Evolutionary conservation across 1,140 invertebrate species (phyloP), one percentile per base, ranked within the genome.

Genomic region (Sipha flava): DNA sequence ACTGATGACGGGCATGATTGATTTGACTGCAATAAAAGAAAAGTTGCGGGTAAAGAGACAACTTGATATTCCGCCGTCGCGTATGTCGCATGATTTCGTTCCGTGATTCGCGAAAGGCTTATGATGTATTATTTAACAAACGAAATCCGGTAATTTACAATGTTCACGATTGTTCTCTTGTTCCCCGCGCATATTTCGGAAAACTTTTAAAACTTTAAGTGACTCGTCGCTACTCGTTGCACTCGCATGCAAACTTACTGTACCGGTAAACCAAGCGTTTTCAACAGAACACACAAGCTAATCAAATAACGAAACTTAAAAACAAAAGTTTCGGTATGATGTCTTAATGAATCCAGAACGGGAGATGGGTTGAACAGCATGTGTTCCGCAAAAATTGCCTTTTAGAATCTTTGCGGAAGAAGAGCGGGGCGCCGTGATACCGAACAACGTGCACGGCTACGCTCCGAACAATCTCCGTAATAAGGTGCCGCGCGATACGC

Each of bases 271-370:
- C 34, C n/a, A 21, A 21, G 34, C 62, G 5, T 40, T 66, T 66
- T 66, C 12, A 18, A 23, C 34, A 21, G n/a, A 66, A 66, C 34
- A 66, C 34, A 18, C 4, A 21, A 23, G 23, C 34, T 66, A 66
- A 66, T 66, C 62, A 66, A 66, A 66, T 66, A 66, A 66, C 14
- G 12, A 66, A 66, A 40, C 62, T 66, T 66, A 66, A 66, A 40
- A 66, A 66, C 64, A 66, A 66, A 66, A 66, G 64, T 66, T 66
- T 26, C 2, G 31, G 34, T 66, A 21, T 43, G 37, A 43, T 40
- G 37, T 16, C 37, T 26, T 43, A 66, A 66, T 43, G 64, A 26
- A 43, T 43, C 21, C 5, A 66, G 37, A 66, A 66, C 4, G 5
- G 34, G 37, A 43, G n/a, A 40, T 66, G 26, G 21, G 21, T 43